These are phyloP conservation scores for Scotopteryx bipunctaria DNA, from an alignment of 2,888 invertebrate genomes.

Conservation along the genomic window DNA sequence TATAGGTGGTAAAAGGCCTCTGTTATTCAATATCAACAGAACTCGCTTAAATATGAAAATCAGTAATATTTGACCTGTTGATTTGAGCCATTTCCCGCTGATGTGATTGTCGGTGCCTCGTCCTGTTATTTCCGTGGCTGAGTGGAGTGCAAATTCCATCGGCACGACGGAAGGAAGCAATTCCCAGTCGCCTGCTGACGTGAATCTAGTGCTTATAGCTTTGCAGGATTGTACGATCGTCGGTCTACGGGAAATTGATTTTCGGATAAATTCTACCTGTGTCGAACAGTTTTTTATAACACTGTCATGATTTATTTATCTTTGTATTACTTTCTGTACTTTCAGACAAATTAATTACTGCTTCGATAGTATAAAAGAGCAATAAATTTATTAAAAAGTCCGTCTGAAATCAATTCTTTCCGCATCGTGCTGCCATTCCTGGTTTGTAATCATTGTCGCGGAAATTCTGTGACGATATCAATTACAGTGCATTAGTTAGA, in stretches of 20 bases:
- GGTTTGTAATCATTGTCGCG: constrained; percentile 39
- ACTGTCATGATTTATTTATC: not conserved
- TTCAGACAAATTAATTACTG: not conserved
- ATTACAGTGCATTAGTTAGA: constrained; percentile 39
- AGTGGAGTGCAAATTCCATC: constrained; percentile 48
- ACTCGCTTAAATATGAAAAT: constrained; percentile 19
- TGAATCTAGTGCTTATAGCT: constrained; percentile 56
- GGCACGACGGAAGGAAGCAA: constrained; percentile 75
- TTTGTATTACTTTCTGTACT: not conserved
- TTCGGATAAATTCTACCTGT: not conserved
- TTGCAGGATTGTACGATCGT: constrained; percentile 8
- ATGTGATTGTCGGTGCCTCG: constrained; percentile 67
- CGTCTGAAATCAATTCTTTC: constrained; percentile 36
- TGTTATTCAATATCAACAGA: constrained; percentile 17
- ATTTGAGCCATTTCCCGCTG: constrained; percentile 72
- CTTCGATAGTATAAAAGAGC: constrained; percentile 3
- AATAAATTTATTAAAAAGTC: constrained; percentile 17
- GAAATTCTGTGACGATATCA: constrained; percentile 41
- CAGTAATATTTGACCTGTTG: constrained; percentile 71
- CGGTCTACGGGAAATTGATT: constrained; percentile 16
- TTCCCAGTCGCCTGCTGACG: constrained; percentile 61
- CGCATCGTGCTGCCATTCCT: constrained; percentile 35
- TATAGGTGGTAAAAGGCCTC: too few species aligned
- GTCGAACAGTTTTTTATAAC: not conserved
- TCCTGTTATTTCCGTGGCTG: constrained; percentile 71